A percentile compares a stretch with the other conserved stretches of the same genome.
These are phyloP conservation scores for Phalacrocorax aristotelis DNA, from an alignment of 2,113 vertebrate genomes.

Conservation along the genomic window DNA sequence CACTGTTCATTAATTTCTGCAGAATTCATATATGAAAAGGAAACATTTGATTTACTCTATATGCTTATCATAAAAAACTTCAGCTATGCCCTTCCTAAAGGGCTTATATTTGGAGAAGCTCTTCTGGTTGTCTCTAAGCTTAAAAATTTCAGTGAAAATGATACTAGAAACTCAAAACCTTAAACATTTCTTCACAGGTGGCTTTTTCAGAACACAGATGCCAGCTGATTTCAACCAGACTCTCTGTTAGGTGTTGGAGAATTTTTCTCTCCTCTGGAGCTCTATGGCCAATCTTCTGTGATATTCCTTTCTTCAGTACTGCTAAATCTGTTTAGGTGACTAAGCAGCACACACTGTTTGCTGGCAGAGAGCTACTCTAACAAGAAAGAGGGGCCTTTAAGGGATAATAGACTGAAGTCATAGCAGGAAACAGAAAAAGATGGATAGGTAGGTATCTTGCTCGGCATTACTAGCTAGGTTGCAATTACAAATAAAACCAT, in stretches of 20 bases:
- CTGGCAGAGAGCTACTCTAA: neutral
- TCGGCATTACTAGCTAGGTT: neutral
- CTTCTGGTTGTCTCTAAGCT: neutral
- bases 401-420: neutral
- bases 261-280: neutral
- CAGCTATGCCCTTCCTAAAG: neutral
- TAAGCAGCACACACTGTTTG: neutral
- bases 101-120: neutral
- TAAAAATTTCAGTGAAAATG: neutral
- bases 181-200: neutral
- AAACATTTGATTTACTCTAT: neutral
- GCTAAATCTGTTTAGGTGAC: neutral
- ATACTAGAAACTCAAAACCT: neutral
- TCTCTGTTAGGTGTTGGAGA: neutral
- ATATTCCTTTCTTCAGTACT: neutral
- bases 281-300: neutral
- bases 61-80: neutral
- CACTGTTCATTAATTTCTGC: neutral
- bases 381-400: neutral
- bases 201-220: neutral
- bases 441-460: neutral
- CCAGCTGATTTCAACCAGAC: neutral
- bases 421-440: neutral
- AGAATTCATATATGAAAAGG: neutral
- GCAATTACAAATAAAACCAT: neutral